Conservation (phyloP, 2,113 vertebrate genomes). For the Campylorhamphus procurvoides region DNA sequence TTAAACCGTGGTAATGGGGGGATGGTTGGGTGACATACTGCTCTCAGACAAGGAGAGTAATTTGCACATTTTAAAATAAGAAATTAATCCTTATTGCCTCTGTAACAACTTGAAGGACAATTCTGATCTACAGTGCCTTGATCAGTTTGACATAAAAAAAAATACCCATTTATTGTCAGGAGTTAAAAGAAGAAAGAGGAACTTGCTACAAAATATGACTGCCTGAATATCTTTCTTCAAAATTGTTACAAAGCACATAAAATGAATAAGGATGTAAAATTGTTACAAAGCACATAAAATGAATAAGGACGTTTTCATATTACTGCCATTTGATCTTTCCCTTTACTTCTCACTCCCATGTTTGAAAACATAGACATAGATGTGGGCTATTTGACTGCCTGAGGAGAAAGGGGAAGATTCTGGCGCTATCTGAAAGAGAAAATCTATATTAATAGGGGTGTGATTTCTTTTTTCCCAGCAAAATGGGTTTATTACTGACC, state of each 20-base stretch:
- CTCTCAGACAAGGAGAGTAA: slow-evolving; percentile 52
- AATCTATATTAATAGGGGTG: not conserved
- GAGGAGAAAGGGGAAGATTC: not conserved
- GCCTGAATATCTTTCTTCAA: not conserved
- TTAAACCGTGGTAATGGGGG: slow-evolving; percentile 1
- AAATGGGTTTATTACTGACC: not conserved
- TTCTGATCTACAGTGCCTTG: slow-evolving; percentile 39
- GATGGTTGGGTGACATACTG: not conserved
- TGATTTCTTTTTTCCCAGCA: not conserved
- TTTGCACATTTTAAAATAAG: slow-evolving; percentile 72
- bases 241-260: not conserved
- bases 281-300: not conserved
- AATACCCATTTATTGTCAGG: slow-evolving; percentile 38
- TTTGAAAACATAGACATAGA: not conserved
- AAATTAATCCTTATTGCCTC: slow-evolving; percentile 64
- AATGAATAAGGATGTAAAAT: slow-evolving; percentile 8
- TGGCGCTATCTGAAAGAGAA: not conserved
- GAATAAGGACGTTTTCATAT: not conserved
- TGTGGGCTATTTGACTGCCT: not conserved
- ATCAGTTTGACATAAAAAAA: slow-evolving; percentile 49
- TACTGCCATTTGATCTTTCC: not conserved
- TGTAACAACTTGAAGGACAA: slow-evolving; percentile 22
- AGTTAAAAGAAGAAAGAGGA: slow-evolving; percentile 21
- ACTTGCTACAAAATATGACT: not conserved
- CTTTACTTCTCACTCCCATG: not conserved